These are phyloP conservation scores for Delphinus delphis DNA, from an alignment of 2,113 vertebrate species.

Conservation along the genomic window DNA sequence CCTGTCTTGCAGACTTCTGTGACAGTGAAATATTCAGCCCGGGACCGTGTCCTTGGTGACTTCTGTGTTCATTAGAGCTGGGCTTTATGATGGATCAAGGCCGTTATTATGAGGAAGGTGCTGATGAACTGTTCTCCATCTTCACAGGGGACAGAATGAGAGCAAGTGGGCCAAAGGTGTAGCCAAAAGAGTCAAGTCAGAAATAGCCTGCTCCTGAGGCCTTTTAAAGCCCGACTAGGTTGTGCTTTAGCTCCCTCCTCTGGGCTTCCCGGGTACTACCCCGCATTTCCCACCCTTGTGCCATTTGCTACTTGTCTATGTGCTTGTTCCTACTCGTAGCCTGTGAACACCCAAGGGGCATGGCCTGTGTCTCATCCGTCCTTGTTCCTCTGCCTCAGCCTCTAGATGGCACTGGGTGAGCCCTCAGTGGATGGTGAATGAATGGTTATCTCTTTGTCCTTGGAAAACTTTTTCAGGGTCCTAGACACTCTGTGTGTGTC, in stretches of 20 bases:
- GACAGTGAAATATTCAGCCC: constrained; percentile 46
- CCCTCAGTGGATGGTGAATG: background rate
- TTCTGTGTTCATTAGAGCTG: constrained; percentile 30
- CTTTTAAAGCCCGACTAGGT: background rate
- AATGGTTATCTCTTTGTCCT: background rate
- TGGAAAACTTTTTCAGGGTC: background rate
- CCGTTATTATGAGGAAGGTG: background rate
- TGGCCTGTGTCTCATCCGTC: background rate
- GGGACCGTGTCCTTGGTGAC: background rate
- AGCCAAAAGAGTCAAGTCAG: background rate
- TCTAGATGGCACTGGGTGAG: background rate
- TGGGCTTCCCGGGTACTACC: constrained; percentile 19
- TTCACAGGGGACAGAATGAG: constrained; percentile 16
- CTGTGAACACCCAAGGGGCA: background rate
- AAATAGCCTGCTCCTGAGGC: background rate
- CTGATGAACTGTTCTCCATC: background rate
- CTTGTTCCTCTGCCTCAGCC: background rate
- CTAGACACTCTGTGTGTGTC: background rate
- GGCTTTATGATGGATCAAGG: constrained; percentile 14
- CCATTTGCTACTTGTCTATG: too few relatives aligned
- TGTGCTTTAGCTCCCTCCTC: constrained; percentile 70
- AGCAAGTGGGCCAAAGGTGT: background rate
- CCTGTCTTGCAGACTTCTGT: background rate
- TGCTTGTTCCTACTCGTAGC: background rate
- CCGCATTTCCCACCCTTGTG: background rate